Evolutionary conservation across 2,888 invertebrate species (phyloP).

Genomic region (Gryllus longicercus): DNA sequence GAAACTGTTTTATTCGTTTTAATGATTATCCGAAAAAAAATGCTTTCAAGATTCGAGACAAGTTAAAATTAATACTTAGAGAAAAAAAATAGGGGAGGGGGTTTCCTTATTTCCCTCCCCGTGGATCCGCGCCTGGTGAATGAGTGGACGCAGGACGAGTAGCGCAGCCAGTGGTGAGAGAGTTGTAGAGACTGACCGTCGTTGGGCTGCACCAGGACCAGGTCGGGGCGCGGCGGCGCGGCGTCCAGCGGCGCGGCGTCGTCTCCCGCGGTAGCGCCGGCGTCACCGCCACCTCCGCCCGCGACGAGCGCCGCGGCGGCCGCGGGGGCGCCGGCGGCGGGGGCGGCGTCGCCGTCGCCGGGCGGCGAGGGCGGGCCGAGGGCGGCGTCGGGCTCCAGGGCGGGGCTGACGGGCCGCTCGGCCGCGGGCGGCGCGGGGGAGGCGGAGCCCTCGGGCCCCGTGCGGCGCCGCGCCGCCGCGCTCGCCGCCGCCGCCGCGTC

Average conservation of each 20-base stretch:
- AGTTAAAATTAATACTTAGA: too few relatives aligned
- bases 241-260: slow-evolving; percentile 31
- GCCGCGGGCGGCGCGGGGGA: slow-evolving; percentile 54
- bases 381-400: not conserved
- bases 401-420: not conserved
- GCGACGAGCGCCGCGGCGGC: not conserved
- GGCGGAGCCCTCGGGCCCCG: slow-evolving; percentile 54
- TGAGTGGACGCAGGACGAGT: too few relatives aligned
- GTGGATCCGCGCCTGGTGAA: too few relatives aligned
- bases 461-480: slow-evolving; percentile 57
- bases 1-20: too few relatives aligned
- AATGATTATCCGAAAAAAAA: too few relatives aligned
- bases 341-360: slow-evolving; percentile 20
- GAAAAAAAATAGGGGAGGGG: too few relatives aligned
- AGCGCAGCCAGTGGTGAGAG: too few relatives aligned
- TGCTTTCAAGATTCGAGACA: too few relatives aligned
- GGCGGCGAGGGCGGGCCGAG: slow-evolving; percentile 30
- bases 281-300: slow-evolving; percentile 20
- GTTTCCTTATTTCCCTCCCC: too few relatives aligned
- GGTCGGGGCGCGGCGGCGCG: slow-evolving; percentile 45
- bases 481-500: slow-evolving; percentile 60
- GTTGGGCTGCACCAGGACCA: slow-evolving; percentile 49
- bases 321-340: not conserved
- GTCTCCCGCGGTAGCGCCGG: not conserved
- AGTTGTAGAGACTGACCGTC: not conserved